Base-by-base conservation (phyloP, 2,113 vertebrate species). In the Falco punctatus region DNA sequence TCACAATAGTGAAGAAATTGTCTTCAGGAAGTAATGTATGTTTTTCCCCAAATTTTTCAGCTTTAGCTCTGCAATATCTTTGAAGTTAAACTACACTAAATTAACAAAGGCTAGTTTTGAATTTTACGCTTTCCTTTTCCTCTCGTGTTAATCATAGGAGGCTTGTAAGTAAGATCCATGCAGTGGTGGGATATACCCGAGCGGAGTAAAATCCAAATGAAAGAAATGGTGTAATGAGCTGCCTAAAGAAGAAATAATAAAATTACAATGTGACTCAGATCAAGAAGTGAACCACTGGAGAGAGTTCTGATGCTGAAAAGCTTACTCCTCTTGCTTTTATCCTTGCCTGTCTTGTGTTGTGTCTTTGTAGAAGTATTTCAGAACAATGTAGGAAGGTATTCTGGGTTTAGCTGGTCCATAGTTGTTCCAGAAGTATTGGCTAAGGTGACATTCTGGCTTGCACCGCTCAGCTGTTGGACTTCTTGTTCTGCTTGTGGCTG, bases 401-500 rank as follows among this genome's bases (percentile, higher is more conserved):
- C 82, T 83, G 83, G 32, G 23, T 83, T 96, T 65, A 95, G 66
- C 48, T 95, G 79, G 44, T 81, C 88, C 59, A 33, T 69, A 57
- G 74, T 86, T 87, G 24, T 86, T 83, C 66, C 65, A 38, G 74
- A 84, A 52, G 59, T 80, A 22, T 77, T 86, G 32, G n/a, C 61
- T 69, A 74, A 72, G 51, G 49, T 64, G 54, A 44, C 51, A 33
- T 78, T 84, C n/a, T 86, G 70, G 58, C 71, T 94, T 65, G 54
- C 22, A 70, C 28, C 67, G 22, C n/a, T 87, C 30, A 94, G 38
- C 77, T 96, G 44, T 51, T 96, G 64, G 64, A 74, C 33, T 95
- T 87, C 74, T 94, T 91, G 28, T 90, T 96, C 46, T 90, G 67
- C 82, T 86, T 94, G 62, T 96, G 93, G 16, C 71, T 92, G 40